Evolutionary conservation across 2,797 vertebrate genomes (phyloP).

Genomic region (Momotus momota): DNA sequence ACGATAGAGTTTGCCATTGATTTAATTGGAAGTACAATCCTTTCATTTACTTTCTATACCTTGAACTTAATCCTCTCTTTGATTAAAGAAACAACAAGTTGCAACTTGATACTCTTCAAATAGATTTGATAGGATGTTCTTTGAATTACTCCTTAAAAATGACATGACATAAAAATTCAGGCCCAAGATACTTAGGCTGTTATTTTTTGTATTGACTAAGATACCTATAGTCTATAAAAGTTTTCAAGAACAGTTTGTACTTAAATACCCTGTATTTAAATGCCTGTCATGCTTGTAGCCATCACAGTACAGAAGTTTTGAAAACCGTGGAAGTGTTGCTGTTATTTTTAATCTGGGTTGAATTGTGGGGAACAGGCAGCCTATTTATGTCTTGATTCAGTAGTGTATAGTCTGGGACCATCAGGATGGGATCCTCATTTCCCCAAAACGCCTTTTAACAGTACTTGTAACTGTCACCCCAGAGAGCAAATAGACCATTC

Average conservation of each 20-base stretch:
- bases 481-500: neutral
- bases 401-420: neutral
- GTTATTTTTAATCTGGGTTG: neutral
- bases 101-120: neutral
- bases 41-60: conserved; percentile 18
- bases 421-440: neutral
- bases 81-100: conserved; percentile 35
- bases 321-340: neutral
- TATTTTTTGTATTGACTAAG: neutral
- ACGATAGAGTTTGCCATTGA: conserved; percentile 21
- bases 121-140: neutral
- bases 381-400: neutral
- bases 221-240: neutral
- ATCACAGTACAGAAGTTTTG: neutral
- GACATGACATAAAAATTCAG: neutral
- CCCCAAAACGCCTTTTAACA: neutral
- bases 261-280: neutral
- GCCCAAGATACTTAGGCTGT: neutral
- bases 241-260: neutral
- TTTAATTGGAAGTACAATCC: conserved; percentile 27
- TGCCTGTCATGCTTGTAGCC: neutral
- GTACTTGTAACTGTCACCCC: neutral
- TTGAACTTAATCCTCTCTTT: neutral
- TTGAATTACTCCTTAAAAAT: conserved; percentile 1
- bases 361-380: neutral